phyloP scores from a whole-genome alignment of 1,140 invertebrate species.

The Eupristina koningsbergeri region DNA sequence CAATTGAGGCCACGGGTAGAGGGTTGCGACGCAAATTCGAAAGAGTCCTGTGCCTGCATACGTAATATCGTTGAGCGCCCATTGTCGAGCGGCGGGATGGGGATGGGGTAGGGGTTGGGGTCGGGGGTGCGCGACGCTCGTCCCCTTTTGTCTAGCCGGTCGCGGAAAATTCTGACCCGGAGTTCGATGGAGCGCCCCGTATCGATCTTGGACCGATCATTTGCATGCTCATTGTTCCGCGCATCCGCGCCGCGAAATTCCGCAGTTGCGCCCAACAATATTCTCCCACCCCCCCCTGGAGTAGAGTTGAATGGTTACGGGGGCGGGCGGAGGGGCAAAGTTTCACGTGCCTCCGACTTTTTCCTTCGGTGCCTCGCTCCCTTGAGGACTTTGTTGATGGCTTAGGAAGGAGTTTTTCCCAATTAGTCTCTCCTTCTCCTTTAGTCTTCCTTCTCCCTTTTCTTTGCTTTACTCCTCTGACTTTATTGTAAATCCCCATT shows the following conservation, averaged over 20 bases:
- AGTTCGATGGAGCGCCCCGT: conserved; percentile 53
- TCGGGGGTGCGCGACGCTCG: conserved; percentile 56
- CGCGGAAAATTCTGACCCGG: conserved; percentile 71
- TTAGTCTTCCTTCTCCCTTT: neutral
- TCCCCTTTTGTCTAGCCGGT: conserved; percentile 45
- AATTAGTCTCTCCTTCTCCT: conserved; percentile 3
- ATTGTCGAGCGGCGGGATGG: conserved; percentile 64
- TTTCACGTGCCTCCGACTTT: conserved; percentile 18
- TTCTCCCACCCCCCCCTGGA: conserved; percentile 16
- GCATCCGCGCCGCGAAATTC: conserved; percentile 65
- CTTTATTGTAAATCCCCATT: neutral
- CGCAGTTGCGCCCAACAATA: conserved; percentile 57
- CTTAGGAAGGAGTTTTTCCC: conserved; percentile 10
- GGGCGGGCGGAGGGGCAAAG: neutral
- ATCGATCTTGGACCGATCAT: conserved; percentile 74
- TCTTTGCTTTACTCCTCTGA: neutral
- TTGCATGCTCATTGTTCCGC: conserved; percentile 73
- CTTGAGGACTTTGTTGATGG: conserved; percentile 22
- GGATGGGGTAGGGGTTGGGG: too few relatives aligned
- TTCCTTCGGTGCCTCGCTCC: conserved; percentile 10
- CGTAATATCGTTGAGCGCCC: conserved; percentile 66
- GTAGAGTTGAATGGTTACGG: neutral
- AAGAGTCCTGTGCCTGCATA: conserved; percentile 70
- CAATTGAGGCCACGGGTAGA: conserved; percentile 52
- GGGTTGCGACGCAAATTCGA: conserved; percentile 71